phyloP scores from a whole-genome alignment of 2,113 vertebrate species.

The Cololabis saira region DNA sequence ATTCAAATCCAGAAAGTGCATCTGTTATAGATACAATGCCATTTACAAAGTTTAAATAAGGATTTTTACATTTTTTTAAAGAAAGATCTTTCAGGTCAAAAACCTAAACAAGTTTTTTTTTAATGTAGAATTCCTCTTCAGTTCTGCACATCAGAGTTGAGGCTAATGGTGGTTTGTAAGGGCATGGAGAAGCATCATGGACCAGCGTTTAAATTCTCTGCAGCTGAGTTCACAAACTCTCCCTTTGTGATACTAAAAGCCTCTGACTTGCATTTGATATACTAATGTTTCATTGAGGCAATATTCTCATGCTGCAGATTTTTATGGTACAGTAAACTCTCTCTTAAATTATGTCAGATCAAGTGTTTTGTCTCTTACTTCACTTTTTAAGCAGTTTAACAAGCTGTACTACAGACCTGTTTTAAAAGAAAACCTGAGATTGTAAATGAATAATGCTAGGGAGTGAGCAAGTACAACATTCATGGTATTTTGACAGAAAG shows the following conservation, averaged over 20 bases:
- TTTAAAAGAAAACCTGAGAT: conserved; percentile 58
- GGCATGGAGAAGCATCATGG: conserved; percentile 43
- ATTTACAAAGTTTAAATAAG: background rate
- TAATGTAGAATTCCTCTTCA: conserved; percentile 33
- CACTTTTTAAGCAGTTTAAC: conserved; percentile 78
- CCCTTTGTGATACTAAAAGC: conserved; percentile 65
- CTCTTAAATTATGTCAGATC: conserved; percentile 36
- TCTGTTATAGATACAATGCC: background rate
- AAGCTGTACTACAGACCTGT: conserved; percentile 64
- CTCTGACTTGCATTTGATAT: conserved; percentile 68
- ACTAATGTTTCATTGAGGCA: conserved; percentile 67
- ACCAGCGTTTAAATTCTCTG: conserved; percentile 60
- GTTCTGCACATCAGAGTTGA: conserved; percentile 16
- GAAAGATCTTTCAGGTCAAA: no score
- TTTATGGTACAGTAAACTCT: conserved; percentile 57
- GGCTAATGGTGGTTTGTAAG: conserved; percentile 2
- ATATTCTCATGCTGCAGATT: conserved; percentile 66
- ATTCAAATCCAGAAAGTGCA: background rate
- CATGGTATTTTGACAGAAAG: conserved; percentile 61
- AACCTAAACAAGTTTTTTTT: background rate
- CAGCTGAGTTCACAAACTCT: conserved; percentile 40
- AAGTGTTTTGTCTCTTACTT: conserved; percentile 61
- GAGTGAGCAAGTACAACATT: conserved; percentile 28
- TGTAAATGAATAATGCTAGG: no score
- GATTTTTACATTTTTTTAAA: no score